These are phyloP conservation scores for Hippocampus zosterae DNA, from an alignment of 2,113 vertebrate species.

Conservation along the genomic window DNA sequence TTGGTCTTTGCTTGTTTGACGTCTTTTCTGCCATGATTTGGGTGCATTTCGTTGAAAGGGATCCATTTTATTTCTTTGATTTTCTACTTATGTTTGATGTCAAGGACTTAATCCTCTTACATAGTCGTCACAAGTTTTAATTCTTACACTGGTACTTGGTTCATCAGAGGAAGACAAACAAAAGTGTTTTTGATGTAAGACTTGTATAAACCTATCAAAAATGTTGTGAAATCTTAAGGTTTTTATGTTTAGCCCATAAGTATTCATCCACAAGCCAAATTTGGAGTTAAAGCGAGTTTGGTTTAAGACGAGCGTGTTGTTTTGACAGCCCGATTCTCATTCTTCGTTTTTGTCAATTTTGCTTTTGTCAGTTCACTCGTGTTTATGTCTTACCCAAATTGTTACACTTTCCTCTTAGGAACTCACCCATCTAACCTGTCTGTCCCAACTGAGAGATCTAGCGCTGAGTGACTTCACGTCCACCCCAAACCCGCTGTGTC, in stretches of 20 bases:
- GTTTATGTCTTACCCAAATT: too few species aligned
- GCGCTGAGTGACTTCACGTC: slow-evolving; percentile 80
- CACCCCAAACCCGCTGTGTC: slow-evolving; percentile 79
- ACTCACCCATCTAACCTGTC: slow-evolving; percentile 72
- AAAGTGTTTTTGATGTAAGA: not conserved
- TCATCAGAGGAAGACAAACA: not conserved
- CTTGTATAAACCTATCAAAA: too few species aligned
- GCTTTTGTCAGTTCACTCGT: not conserved
- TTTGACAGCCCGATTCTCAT: too few species aligned
- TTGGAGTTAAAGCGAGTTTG: too few species aligned
- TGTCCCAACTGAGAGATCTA: slow-evolving; percentile 74
- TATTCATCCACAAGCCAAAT: too few species aligned
- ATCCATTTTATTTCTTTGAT: slow-evolving; percentile 13
- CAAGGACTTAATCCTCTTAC: not conserved
- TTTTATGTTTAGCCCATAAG: too few species aligned
- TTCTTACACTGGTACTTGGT: too few species aligned
- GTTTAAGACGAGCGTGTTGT: too few species aligned
- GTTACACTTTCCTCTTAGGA: slow-evolving; percentile 69
- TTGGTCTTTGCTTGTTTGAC: slow-evolving; percentile 24
- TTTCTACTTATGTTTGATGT: not conserved
- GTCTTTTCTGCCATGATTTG: slow-evolving; percentile 24
- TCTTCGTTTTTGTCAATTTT: not conserved
- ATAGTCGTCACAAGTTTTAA: too few species aligned
- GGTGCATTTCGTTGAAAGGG: slow-evolving; percentile 20
- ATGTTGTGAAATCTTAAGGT: too few species aligned